Conservation (phyloP, 1,140 invertebrate species). For the Listronotus bonariensis region DNA sequence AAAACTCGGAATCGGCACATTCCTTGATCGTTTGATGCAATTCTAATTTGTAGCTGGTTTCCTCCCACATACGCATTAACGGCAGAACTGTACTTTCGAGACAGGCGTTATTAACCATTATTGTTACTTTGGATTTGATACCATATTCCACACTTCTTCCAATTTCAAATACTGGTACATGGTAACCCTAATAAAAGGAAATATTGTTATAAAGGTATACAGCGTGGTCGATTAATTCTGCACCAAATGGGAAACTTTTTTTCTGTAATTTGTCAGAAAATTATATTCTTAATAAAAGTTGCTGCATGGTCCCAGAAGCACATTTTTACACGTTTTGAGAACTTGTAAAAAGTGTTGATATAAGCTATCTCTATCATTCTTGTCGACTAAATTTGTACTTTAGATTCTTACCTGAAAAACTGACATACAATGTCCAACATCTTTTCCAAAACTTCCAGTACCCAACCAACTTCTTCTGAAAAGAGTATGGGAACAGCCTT, state of each 20-base stretch:
- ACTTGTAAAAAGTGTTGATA: too few relatives aligned
- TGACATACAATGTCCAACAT: constrained; percentile 59
- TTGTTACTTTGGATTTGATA: constrained; percentile 65
- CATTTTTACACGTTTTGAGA: too few relatives aligned
- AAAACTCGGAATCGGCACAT: constrained; percentile 81
- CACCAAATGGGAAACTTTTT: too few relatives aligned
- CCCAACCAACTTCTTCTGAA: constrained; percentile 89
- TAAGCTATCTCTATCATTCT: too few relatives aligned
- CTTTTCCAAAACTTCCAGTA: constrained; percentile 80
- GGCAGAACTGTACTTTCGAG: constrained; percentile 68
- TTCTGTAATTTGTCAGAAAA: too few relatives aligned
- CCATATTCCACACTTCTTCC: constrained; percentile 72
- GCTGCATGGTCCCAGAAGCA: too few relatives aligned
- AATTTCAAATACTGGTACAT: constrained; percentile 72
- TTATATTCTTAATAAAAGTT: too few relatives aligned
- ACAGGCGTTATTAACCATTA: constrained; percentile 67
- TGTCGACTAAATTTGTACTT: too few relatives aligned
- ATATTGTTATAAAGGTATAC: too few relatives aligned
- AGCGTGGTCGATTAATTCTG: too few relatives aligned
- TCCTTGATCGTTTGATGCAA: constrained; percentile 77
- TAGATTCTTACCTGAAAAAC: constrained; percentile 46
- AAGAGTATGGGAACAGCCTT: constrained; percentile 75
- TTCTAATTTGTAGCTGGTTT: constrained; percentile 92
- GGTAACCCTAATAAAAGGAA: constrained; percentile 43
- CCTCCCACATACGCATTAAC: constrained; percentile 88